Evolutionary conservation across 2,113 vertebrate genomes (phyloP), one percentile per base, ranked within the genome.

Genomic region (Barbus barbus): DNA sequence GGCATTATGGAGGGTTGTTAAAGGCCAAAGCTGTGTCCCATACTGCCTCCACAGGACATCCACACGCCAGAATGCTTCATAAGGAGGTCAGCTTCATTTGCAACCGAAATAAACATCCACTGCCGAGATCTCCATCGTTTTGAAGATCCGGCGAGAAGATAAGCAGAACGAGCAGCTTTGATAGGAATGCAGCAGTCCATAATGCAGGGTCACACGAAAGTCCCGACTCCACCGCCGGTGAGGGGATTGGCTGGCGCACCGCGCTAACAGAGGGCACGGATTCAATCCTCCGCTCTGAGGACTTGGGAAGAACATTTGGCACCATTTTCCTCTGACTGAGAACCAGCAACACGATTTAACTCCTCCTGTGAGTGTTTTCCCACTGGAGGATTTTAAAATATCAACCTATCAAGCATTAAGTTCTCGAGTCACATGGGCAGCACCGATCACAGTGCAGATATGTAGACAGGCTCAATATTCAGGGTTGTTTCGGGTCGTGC

Each of bases 381-480:
- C 53, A 71, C 63, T 60, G 56, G 46, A 72, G 38, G 83, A 48
- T 80, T 46, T 78, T 33, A 14, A 80, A 73, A 60, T 73, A 74
- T 46, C 36, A 74, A 36, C 41, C 71, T 46, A 73, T 73, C 41
- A 74, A 46, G 71, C 13, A n/a, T 74, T 72, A 72, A 41, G 38
- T 72, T 74, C 12, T 16, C 13, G 2, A 46, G 71, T 74, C 41
- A 74, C 38, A 74, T 74, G 71, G 28, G 63, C 31, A 33, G 63
- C 63, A 14, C 3, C 4, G 67, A 12, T 8, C 22, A 48, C 58
- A 31, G n/a, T 0, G 53, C 28, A 85, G 61, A 86, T 83, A 85
- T 53, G 83, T 82, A 88, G 69, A 60, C 48, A 31, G 82, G 83
- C 88, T 86, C 85, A 87, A 90, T 83, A 80, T 84, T 73, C 24